Evolutionary conservation across 2,888 invertebrate genomes (phyloP).

Genomic region (Venustoraphidia nigricollis): DNA sequence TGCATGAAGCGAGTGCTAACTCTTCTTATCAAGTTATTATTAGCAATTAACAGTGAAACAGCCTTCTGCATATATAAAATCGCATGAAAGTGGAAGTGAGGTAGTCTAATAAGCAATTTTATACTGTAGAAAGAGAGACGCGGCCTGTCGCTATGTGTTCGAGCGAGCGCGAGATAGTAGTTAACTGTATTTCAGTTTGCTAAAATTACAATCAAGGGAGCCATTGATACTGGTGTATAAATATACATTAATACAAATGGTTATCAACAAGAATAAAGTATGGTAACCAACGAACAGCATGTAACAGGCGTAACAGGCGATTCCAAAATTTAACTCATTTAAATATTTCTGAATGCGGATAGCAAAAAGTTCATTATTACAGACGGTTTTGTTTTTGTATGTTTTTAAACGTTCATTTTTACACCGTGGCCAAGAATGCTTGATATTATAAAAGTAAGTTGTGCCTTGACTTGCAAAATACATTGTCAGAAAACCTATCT

Average conservation of each 20-base stretch:
- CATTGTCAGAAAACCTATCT: too few species aligned
- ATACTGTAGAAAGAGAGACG: conserved; percentile 10
- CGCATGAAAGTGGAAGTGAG: conserved; percentile 12
- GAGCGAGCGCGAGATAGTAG: conserved; percentile 9
- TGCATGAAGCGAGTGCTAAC: too few species aligned
- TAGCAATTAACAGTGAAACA: conserved; percentile 14
- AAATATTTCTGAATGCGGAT: too few species aligned
- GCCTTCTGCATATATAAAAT: conserved; percentile 13
- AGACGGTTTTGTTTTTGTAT: too few species aligned
- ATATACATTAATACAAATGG: conserved; percentile 28
- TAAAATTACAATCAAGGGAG: conserved; percentile 20
- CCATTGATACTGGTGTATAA: conserved; percentile 26
- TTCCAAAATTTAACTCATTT: too few species aligned
- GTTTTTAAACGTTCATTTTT: too few species aligned
- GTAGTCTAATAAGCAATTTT: conserved; percentile 14
- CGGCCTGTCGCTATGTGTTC: neutral
- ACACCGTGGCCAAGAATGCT: too few species aligned
- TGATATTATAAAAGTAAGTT: too few species aligned
- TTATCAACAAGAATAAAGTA: conserved; percentile 9
- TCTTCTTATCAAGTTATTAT: conserved; percentile 12
- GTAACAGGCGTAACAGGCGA: too few species aligned
- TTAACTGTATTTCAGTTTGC: conserved; percentile 15
- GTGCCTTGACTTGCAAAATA: too few species aligned
- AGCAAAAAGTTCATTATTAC: too few species aligned
- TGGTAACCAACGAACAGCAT: neutral